A percentile compares a stretch with the other conserved stretches of the same genome.
phyloP scores from a whole-genome alignment of 2,797 vertebrate genomes.

The Prionace glauca region DNA sequence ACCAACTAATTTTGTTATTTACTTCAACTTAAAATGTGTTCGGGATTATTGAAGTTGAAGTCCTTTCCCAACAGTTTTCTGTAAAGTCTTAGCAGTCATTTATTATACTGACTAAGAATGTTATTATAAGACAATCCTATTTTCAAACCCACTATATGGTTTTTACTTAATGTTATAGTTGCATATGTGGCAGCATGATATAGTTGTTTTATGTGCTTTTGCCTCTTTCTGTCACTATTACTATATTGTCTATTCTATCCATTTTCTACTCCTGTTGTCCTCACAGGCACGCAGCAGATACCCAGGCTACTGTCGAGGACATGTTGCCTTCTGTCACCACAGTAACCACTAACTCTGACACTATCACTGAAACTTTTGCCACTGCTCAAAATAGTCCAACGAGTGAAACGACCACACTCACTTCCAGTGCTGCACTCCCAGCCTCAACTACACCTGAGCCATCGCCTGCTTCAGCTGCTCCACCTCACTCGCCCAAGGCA shows the following conservation, averaged over 20 bases:
- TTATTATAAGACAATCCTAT: neutral
- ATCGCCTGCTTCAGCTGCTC: slow-evolving; percentile 47
- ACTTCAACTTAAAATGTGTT: neutral
- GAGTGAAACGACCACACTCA: slow-evolving; percentile 92
- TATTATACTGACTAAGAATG: neutral
- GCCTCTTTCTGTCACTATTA: slow-evolving; percentile 61
- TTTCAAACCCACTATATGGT: neutral
- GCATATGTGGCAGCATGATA: slow-evolving; percentile 22
- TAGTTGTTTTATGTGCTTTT: slow-evolving; percentile 50
- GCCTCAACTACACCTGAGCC: slow-evolving; percentile 63
- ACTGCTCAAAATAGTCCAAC: slow-evolving; percentile 91
- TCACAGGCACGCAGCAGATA: slow-evolving; percentile 83
- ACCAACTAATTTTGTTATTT: neutral
- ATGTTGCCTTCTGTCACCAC: slow-evolving; percentile 85
- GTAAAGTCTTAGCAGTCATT: neutral
- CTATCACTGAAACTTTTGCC: slow-evolving; percentile 89
- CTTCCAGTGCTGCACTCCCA: slow-evolving; percentile 78
- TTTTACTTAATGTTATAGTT: neutral
- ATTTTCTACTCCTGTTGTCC: slow-evolving; percentile 73
- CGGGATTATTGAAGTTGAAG: neutral
- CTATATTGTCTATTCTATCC: slow-evolving; percentile 76
- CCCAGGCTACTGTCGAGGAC: slow-evolving; percentile 82
- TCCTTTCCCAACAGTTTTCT: neutral
- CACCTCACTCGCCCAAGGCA: slow-evolving; percentile 59
- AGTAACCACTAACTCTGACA: slow-evolving; percentile 89